A percentile compares a stretch with the other conserved stretches of the same genome.
Conservation (phyloP, 2,888 invertebrate species). For the Cepaea hortensis region DNA sequence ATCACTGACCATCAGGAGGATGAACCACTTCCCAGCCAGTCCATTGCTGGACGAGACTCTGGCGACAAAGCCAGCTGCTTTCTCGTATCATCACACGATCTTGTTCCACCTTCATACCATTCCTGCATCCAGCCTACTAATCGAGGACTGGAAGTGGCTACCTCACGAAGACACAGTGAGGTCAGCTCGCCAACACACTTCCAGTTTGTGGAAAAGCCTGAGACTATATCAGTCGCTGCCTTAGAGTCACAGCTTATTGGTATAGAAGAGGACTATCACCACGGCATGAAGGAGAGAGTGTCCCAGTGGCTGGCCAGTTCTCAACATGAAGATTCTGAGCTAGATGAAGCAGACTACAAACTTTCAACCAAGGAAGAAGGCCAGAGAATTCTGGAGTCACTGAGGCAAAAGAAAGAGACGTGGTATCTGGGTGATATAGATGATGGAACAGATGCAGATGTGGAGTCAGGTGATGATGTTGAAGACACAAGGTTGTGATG, state of each 20-base stretch:
- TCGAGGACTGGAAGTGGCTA: conserved; percentile 44
- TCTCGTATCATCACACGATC: conserved; percentile 61
- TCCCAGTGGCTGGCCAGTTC: conserved; percentile 62
- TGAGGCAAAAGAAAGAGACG: conserved; percentile 27
- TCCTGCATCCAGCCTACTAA: conserved; percentile 59
- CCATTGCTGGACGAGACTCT: conserved; percentile 41
- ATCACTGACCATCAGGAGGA: conserved; percentile 34
- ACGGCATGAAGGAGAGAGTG: conserved; percentile 62
- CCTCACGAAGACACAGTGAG: conserved; percentile 38
- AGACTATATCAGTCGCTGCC: conserved; percentile 37
- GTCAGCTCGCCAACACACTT: conserved; percentile 62
- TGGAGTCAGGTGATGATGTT: conserved; percentile 40
- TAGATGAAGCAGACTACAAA: conserved; percentile 47
- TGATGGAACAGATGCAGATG: conserved; percentile 48
- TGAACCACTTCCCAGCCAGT: conserved; percentile 58
- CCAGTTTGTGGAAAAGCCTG: conserved; percentile 60
- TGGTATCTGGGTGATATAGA: conserved; percentile 20
- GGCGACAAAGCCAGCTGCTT: conserved; percentile 62
- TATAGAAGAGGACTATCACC: conserved; percentile 62
- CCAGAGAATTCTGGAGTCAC: conserved; percentile 41
- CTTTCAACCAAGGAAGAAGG: conserved; percentile 31
- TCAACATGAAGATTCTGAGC: conserved; percentile 41
- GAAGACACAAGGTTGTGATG: conserved; percentile 36
- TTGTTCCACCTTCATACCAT: conserved; percentile 64
- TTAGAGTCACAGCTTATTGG: conserved; percentile 61